Base-by-base conservation (phyloP, 2,888 invertebrate genomes). In the Rutpela maculata region DNA sequence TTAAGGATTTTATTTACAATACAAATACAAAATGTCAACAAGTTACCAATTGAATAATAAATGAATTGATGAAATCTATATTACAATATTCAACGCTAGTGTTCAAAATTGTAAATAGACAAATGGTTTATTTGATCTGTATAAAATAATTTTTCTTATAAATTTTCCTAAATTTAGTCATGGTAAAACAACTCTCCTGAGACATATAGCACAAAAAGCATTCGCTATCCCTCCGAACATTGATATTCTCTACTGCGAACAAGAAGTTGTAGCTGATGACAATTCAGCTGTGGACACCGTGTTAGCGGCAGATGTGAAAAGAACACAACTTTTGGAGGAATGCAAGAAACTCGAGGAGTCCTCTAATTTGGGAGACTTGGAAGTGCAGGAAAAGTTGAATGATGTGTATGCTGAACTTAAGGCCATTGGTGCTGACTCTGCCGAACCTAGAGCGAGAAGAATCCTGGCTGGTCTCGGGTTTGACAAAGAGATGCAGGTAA, bases 401-500 rank as follows among this genome's bases (percentile, higher is more conserved):
- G 97, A 98, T 88, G 96, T 99, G 5, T 99, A 98, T 88, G 95
- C 97, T 15, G 99, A 99, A 89, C 90, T 99, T 78, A 96, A 97
- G 88, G 98, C 98, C 0, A 99, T 99, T 80, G 98, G 98, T 12
- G 99, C 99, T 0, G 99, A 99, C 90, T 97, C 99, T 0, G 99
- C 99, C 0, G 99, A 99, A 89, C 97, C 99, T 0, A 93, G 97
- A 82, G 99, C 99, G 0, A 92, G 99, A 0, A 93, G 99, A 77
- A 99, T 99, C 86, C 91, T 99, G 62, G 98, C 99, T 78, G 99
- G 99, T 95, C 91, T 99, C 73, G 99, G 99, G 60, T 99, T 99
- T 90, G 96, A 93, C 80, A 93, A 93, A 84, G 93, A 93, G 86
- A 96, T 96, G 96, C 99, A 99, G 84, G 88, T 87, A 80, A 77